Percentiles rank a stretch among this genome's conserved stretches.
phyloP scores from a whole-genome alignment of 2,797 vertebrate species.

The Centropyge bicolor region DNA sequence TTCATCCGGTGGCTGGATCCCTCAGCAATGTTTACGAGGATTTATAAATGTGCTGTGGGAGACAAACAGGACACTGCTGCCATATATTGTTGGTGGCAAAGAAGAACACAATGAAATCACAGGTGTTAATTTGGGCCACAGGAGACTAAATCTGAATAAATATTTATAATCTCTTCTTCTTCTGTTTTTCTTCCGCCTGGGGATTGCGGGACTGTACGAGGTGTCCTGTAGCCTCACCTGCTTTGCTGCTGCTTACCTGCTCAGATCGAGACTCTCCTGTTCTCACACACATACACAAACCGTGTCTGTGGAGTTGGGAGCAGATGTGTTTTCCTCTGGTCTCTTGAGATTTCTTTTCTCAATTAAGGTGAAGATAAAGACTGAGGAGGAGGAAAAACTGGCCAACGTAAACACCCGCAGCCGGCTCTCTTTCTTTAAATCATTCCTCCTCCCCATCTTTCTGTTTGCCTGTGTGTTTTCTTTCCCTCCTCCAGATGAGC shows the following conservation, averaged over 20 bases:
- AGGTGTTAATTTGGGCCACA: constrained; percentile 43
- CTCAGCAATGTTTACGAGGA: constrained; percentile 17
- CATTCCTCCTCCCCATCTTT: background rate
- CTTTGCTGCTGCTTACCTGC: constrained; percentile 6
- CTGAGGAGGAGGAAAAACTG: background rate
- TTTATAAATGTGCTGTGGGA: constrained; percentile 37
- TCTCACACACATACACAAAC: constrained; percentile 9
- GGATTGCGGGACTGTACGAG: constrained; percentile 21
- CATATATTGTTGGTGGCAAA: constrained; percentile 4
- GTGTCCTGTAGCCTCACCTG: constrained; percentile 39
- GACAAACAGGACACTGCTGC: constrained; percentile 16
- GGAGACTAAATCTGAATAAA: constrained; percentile 51
- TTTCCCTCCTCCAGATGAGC: background rate
- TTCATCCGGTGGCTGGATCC: background rate
- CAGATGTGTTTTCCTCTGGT: constrained; percentile 43
- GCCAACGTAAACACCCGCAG: constrained; percentile 25
- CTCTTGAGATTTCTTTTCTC: constrained; percentile 41
- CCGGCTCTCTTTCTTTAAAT: constrained; percentile 4
- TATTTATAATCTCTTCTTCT: constrained; percentile 45
- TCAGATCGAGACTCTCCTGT: constrained; percentile 8
- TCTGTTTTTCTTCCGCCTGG: constrained; percentile 17
- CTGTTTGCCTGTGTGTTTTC: constrained; percentile 17
- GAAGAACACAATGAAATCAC: constrained; percentile 42
- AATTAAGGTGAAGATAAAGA: constrained; percentile 55
- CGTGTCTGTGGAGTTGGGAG: constrained; percentile 25